Percentiles rank a stretch among this genome's conserved stretches.
Conservation (phyloP, 2,888 invertebrate species). For the Caenorhabditis doughertyi region DNA sequence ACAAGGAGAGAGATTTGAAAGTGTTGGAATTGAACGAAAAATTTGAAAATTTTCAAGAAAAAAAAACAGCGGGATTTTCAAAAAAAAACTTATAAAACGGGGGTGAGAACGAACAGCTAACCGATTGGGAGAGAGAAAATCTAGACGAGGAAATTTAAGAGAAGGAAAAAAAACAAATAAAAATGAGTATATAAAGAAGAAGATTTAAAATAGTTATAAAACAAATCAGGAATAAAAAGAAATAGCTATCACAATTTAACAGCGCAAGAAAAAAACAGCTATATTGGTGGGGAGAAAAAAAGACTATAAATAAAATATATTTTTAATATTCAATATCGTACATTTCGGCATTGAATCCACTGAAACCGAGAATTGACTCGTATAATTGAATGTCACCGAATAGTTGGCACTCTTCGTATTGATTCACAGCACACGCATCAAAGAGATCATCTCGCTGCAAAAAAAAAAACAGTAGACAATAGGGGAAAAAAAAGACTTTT, state of each 20-base stretch:
- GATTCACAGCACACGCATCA: slow-evolving; percentile 71
- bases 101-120: slow-evolving; percentile 22
- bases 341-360: slow-evolving; percentile 39
- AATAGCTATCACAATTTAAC: slow-evolving; percentile 37
- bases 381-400: slow-evolving; percentile 63
- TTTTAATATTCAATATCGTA: slow-evolving; percentile 45
- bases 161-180: neutral
- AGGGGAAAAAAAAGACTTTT: no score
- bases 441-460: slow-evolving; percentile 67
- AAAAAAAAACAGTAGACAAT: no score
- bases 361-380: slow-evolving; percentile 34
- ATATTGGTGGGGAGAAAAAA: no score
- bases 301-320: neutral
- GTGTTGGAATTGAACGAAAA: slow-evolving; percentile 4
- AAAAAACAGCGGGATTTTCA: neutral
- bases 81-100: no score
- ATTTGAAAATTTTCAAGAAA: slow-evolving; percentile 2
- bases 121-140: no score
- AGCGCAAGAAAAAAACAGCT: no score
- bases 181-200: neutral
- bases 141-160: no score
- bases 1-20: neutral
- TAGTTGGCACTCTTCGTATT: slow-evolving; percentile 64
- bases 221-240: slow-evolving; percentile 1
- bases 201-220: neutral